Conservation (phyloP, 1,140 invertebrate species). For the Eriosoma lanigerum region DNA sequence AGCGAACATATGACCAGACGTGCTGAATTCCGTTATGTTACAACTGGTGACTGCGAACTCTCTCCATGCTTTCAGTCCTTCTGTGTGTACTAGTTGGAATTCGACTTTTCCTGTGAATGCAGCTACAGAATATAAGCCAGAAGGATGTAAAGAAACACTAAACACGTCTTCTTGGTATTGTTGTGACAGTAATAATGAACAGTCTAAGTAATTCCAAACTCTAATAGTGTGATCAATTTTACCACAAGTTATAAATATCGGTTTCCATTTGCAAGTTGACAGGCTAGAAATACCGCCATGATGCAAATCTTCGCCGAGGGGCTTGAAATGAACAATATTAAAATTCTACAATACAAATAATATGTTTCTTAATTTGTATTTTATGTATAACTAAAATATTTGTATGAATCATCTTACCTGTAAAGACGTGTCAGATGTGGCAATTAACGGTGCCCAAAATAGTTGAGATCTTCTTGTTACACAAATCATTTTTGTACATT, state of each 20-base stretch:
- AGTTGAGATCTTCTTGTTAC: conserved; percentile 68
- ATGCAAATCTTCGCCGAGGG: conserved; percentile 75
- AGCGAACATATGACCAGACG: conserved; percentile 80
- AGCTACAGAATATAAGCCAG: conserved; percentile 75
- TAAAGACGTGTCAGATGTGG: neutral
- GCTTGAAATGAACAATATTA: conserved; percentile 58
- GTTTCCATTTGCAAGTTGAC: conserved; percentile 84
- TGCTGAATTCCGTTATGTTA: conserved; percentile 71
- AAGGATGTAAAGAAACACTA: conserved; percentile 78
- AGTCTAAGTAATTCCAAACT: conserved; percentile 87
- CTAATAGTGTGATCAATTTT: conserved; percentile 76
- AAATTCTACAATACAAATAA: neutral
- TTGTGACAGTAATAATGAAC: conserved; percentile 74
- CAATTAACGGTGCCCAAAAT: conserved; percentile 59
- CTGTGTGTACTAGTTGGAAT: conserved; percentile 81
- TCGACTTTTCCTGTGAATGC: conserved; percentile 89
- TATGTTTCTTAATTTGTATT: neutral
- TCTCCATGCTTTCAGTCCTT: conserved; percentile 76
- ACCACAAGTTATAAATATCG: conserved; percentile 83
- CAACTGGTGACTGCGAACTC: conserved; percentile 77
- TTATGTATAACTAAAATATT: too few relatives aligned
- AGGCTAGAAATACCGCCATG: conserved; percentile 75
- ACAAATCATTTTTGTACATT: conserved; percentile 62
- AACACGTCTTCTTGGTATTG: conserved; percentile 80
- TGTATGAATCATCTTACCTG: neutral